These are phyloP conservation scores for Nomada flava DNA, from an alignment of 2,888 invertebrate species.

Conservation along the genomic window DNA sequence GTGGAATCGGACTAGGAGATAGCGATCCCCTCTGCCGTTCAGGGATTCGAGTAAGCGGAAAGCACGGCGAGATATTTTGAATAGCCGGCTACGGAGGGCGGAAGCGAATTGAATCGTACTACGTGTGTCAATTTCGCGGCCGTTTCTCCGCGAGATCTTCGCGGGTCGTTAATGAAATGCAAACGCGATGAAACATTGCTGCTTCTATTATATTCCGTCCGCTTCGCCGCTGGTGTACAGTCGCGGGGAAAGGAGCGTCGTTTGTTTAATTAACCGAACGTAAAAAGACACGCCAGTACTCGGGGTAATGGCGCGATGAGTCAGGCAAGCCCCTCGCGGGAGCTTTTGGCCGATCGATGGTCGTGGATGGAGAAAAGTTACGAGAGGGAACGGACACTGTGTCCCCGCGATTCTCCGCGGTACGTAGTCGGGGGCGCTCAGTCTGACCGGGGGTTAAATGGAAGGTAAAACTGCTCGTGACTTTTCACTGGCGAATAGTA, in stretches of 20 bases:
- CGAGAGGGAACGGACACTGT: conserved; percentile 16
- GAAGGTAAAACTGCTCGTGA: not conserved
- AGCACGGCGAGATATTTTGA: not conserved
- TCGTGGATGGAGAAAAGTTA: conserved; percentile 34
- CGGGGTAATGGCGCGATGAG: conserved; percentile 32
- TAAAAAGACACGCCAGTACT: conserved; percentile 21
- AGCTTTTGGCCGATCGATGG: conserved; percentile 42
- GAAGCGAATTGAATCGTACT: not conserved
- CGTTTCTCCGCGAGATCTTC: not conserved
- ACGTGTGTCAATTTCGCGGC: not conserved
- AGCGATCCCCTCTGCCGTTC: no score
- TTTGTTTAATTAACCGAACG: conserved; percentile 33
- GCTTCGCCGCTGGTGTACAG: no score
- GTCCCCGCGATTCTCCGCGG: not conserved
- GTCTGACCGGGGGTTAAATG: not conserved
- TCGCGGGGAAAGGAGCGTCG: not conserved
- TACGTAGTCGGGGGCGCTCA: not conserved
- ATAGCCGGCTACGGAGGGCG: not conserved
- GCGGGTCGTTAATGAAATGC: not conserved
- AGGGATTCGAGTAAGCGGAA: no score
- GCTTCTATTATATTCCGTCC: not conserved
- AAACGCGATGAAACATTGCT: conserved; percentile 8
- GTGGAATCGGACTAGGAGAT: no score
- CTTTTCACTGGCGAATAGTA: no score
- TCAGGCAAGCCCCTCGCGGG: conserved; percentile 27